Evolutionary conservation across 1,140 invertebrate species (phyloP).

Genomic region (Caenorhabditis briggsae): DNA sequence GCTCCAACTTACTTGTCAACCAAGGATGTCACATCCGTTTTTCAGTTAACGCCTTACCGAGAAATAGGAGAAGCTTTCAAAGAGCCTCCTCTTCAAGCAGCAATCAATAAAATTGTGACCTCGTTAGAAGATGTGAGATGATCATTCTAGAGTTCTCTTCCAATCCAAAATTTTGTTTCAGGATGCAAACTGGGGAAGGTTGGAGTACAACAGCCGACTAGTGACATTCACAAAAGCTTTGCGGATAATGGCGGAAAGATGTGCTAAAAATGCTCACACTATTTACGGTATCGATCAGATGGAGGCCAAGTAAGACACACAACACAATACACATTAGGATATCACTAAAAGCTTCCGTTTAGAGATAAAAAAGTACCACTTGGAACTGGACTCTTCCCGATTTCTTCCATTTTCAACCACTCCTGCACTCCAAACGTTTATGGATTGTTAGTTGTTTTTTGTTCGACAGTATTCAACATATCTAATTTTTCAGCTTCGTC

Average conservation of each 20-base stretch:
- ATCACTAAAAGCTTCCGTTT: background rate
- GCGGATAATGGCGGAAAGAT: slow-evolving; percentile 12
- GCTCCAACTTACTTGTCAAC: background rate
- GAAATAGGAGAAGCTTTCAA: slow-evolving; percentile 21
- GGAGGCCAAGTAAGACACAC: background rate
- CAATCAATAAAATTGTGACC: background rate
- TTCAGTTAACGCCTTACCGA: background rate
- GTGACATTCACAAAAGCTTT: background rate
- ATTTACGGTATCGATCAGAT: slow-evolving; percentile 39
- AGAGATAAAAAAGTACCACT: slow-evolving; percentile 22
- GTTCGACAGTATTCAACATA: background rate
- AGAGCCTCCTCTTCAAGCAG: background rate
- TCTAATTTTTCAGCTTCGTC: slow-evolving; percentile 31
- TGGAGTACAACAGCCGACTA: background rate
- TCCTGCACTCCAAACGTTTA: slow-evolving; percentile 44
- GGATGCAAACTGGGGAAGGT: slow-evolving; percentile 31
- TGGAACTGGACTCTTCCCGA: slow-evolving; percentile 48
- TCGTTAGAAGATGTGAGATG: background rate
- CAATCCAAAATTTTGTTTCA: background rate
- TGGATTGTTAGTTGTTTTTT: slow-evolving; percentile 43
- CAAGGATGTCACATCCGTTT: background rate
- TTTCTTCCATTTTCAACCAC: slow-evolving; percentile 55
- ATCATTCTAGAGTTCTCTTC: background rate
- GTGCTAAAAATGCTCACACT: slow-evolving; percentile 32
- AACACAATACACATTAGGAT: background rate